Evolutionary conservation across 2,888 invertebrate species (phyloP), one percentile per base, ranked within the genome.

Genomic region (Oscheius onirici): DNA sequence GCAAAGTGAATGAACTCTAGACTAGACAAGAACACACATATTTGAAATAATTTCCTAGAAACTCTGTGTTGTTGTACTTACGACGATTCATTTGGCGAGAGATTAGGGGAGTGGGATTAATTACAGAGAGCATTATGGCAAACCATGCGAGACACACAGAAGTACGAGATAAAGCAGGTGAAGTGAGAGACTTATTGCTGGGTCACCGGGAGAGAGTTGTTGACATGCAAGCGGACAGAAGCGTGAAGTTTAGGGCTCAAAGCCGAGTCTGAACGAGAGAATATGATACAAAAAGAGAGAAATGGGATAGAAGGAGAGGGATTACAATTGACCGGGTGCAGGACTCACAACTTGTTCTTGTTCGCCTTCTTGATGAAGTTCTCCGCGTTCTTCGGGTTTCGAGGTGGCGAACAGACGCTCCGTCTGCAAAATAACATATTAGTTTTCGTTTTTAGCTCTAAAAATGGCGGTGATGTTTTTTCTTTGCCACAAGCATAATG

Each of bases 321-420:
- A 34, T 52, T 58, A 68, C 58, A 68, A 57, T 44, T 70, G 70
- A 17, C 70, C 70, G 20, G 70, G 70, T 6, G 61, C 52, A 13
- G 70, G 70, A 54, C 44, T 70, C 51, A 51, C 52, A 26, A 70
- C 63, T 20, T 26, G n/a, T 44, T 69, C 69, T 57, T 34, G 34
- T 34, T 70, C 70, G n/a, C 63, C 70, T 63, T 70, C 70, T 52
- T 49, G 63, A 13, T 24, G n/a, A 15, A 63, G 63, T 28, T 40
- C 55, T 22, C 40, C 60, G 15, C 69, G 69, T 26, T 70, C 70
- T 24, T 70, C 70, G n/a, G 63, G 41, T 17, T 63, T 70, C 6
- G 54, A 24, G 1, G 34, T 58, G 17, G 70, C 70, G 34, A 70
- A 70, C 41, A 70, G 55, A 22, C 70, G 70, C 54, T 70, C 70